Percentiles rank a stretch among this genome's conserved stretches.
Conservation (phyloP, 1,140 invertebrate species). For the Aleiodes sp. region DNA sequence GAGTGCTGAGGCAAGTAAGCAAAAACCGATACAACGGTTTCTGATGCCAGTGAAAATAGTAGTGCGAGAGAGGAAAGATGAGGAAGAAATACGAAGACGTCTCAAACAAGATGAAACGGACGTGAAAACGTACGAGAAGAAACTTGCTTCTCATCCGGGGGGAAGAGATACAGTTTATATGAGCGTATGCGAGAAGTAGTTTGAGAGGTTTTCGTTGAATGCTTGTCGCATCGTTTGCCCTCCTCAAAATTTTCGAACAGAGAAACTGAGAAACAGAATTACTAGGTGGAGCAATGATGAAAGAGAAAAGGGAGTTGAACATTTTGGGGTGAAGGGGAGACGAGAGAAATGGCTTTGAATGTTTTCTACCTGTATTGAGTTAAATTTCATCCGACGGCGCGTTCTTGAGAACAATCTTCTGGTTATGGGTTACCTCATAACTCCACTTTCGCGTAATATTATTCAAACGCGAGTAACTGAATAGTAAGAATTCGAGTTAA, state of each 20-base stretch:
- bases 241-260: not conserved
- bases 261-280: no score
- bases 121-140: conserved; percentile 10
- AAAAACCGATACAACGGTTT: conserved; percentile 26
- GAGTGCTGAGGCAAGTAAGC: conserved; percentile 8
- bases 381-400: conserved; percentile 4
- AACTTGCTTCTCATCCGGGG: conserved; percentile 23
- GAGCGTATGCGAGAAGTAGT: not conserved
- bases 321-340: no score
- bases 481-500: not conserved
- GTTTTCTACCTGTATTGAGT: conserved; percentile 2
- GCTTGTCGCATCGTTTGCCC: conserved; percentile 22
- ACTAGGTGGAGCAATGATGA: no score
- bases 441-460: not conserved
- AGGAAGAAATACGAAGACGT: conserved; percentile 6
- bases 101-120: conserved; percentile 17
- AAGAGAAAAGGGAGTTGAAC: no score
- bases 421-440: not conserved
- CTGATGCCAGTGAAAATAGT: not conserved
- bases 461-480: not conserved
- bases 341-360: not conserved
- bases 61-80: not conserved
- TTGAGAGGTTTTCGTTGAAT: conserved; percentile 19
- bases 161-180: conserved; percentile 19
- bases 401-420: not conserved